A percentile compares a stretch with the other conserved stretches of the same genome.
phyloP scores from a whole-genome alignment of 2,113 vertebrate genomes.

The Octodon degus region DNA sequence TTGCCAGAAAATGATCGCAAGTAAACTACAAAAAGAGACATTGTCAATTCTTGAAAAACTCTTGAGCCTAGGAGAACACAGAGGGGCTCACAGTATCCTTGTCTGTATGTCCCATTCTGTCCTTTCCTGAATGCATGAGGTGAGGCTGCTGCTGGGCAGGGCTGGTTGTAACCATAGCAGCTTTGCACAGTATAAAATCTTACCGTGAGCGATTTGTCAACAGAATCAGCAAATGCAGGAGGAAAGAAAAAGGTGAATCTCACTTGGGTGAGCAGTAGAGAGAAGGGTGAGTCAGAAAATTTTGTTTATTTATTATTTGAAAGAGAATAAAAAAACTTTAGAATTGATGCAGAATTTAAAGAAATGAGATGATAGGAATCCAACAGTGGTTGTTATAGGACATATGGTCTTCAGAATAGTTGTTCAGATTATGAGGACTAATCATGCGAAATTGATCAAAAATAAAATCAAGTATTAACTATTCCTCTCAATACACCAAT shows the following conservation, averaged over 20 bases:
- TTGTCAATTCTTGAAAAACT: neutral
- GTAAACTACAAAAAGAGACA: neutral
- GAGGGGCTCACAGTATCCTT: neutral
- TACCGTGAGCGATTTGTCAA: neutral
- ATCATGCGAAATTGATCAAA: no score
- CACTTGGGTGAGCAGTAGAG: neutral
- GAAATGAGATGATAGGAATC: no score
- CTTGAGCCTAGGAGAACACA: neutral
- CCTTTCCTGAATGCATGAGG: neutral
- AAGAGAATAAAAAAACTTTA: no score
- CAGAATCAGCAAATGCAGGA: neutral
- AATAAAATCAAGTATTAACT: no score
- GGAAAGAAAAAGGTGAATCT: neutral
- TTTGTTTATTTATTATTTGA: neutral
- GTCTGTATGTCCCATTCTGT: neutral
- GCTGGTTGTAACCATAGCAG: neutral
- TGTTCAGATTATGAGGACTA: no score
- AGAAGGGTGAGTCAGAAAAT: neutral
- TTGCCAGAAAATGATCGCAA: neutral
- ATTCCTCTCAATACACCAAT: no score
- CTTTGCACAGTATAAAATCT: neutral
- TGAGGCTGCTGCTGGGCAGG: neutral
- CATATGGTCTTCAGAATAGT: no score
- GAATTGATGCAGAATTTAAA: no score
- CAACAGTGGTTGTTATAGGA: no score